Conservation (phyloP, 2,888 invertebrate genomes). For the Cryptosula pallasiana region DNA sequence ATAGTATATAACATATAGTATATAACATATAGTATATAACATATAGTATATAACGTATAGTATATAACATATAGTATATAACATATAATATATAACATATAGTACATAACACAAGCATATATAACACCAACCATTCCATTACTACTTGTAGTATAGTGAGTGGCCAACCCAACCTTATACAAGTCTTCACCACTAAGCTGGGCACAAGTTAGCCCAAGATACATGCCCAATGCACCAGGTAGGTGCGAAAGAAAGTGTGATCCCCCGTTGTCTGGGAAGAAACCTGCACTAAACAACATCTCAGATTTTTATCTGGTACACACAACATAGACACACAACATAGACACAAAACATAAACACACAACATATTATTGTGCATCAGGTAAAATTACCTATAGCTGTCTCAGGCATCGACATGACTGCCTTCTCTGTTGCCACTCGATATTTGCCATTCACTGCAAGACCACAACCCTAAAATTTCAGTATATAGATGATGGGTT, state of each 20-base stretch:
- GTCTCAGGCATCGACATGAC: slow-evolving; percentile 16
- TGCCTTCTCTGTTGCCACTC: neutral
- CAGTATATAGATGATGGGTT: too few species aligned
- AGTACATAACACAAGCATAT: neutral
- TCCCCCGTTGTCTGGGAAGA: slow-evolving; percentile 15
- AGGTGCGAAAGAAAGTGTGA: slow-evolving; percentile 8
- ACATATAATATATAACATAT: too few species aligned
- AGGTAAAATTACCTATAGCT: neutral
- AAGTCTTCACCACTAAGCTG: slow-evolving; percentile 10
- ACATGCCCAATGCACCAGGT: neutral
- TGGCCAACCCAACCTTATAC: neutral
- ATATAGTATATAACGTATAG: too few species aligned
- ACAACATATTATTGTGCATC: too few species aligned
- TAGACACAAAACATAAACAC: too few species aligned
- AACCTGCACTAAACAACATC: neutral
- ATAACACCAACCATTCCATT: neutral
- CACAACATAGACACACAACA: neutral
- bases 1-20: too few species aligned
- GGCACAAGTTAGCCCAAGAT: slow-evolving; percentile 16
- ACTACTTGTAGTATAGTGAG: neutral
- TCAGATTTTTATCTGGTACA: neutral
- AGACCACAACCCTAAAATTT: slow-evolving; percentile 5
- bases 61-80: too few species aligned
- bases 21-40: too few species aligned
- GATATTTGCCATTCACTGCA: neutral